Percentiles rank a stretch among this genome's conserved stretches.
Conservation (phyloP, 92 coral and sea anemone genomes). For the Actinernus sp. region DNA sequence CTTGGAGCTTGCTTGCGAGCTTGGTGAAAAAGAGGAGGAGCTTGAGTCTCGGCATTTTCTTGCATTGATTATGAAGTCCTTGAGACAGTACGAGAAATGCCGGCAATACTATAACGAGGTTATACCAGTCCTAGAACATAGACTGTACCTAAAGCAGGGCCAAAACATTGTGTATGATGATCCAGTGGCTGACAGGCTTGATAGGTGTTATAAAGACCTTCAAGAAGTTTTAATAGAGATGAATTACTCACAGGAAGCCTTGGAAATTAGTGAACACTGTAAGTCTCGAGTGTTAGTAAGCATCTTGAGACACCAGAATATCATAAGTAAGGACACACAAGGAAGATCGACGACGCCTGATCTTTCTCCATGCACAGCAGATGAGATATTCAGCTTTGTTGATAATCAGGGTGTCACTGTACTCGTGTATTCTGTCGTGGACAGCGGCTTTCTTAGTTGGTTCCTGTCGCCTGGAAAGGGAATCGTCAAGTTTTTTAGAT, state of each 20-base stretch:
- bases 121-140: slow-evolving; percentile 75
- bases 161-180: slow-evolving; percentile 40
- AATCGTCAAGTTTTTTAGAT: slow-evolving; percentile 63
- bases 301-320: slow-evolving; percentile 48
- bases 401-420: slow-evolving; percentile 43
- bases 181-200: slow-evolving; percentile 44
- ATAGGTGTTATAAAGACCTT: slow-evolving; percentile 71
- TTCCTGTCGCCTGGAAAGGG: slow-evolving; percentile 75
- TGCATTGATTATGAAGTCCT: slow-evolving; percentile 68
- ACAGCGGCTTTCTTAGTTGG: slow-evolving; percentile 75
- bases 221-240: slow-evolving; percentile 82
- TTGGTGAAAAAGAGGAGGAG: slow-evolving; percentile 61
- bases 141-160: slow-evolving; percentile 49
- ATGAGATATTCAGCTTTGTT: slow-evolving; percentile 54
- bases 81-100: slow-evolving; percentile 67
- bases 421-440: slow-evolving; percentile 62
- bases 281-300: slow-evolving; percentile 67
- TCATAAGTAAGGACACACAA: slow-evolving; percentile 18
- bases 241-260: slow-evolving; percentile 58
- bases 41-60: slow-evolving; percentile 59
- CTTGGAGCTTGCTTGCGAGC: slow-evolving; percentile 57
- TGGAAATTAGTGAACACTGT: slow-evolving; percentile 81
- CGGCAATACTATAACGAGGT: slow-evolving; percentile 73
- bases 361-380: slow-evolving; percentile 57
- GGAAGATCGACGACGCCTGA: neutral